Percentiles rank a stretch among this genome's conserved stretches.
These are phyloP conservation scores for Acanthosepion esculentum DNA, from an alignment of 2,888 invertebrate species.

Conservation along the genomic window DNA sequence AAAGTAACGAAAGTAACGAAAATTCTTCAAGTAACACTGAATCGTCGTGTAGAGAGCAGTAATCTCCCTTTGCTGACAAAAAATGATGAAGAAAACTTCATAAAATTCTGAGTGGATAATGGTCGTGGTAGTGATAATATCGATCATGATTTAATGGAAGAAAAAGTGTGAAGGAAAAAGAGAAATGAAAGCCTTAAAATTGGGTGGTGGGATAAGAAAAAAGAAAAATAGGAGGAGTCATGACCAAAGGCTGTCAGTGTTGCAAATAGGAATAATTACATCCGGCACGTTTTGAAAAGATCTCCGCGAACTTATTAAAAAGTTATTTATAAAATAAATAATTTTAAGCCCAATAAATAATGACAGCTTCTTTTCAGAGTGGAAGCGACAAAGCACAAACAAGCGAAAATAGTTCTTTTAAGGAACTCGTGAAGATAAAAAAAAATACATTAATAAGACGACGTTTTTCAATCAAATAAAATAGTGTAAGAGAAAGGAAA, in stretches of 20 bases:
- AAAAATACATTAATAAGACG: not conserved
- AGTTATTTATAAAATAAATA: not conserved
- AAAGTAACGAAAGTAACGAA: too few relatives aligned
- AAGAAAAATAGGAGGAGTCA: not conserved
- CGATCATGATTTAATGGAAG: too few relatives aligned
- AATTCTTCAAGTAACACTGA: too few relatives aligned
- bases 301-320: not conserved
- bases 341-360: not conserved
- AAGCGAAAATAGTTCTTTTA: not conserved
- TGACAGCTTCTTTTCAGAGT: not conserved
- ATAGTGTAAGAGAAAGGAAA: too few relatives aligned
- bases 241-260: not conserved
- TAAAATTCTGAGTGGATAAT: too few relatives aligned
- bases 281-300: slow-evolving; percentile 2
- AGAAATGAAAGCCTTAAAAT: not conserved
- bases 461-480: too few relatives aligned
- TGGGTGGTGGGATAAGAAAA: not conserved
- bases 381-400: not conserved
- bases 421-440: not conserved
- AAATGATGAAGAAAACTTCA: too few relatives aligned
- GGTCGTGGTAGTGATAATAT: too few relatives aligned
- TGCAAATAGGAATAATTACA: not conserved
- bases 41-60: too few relatives aligned
- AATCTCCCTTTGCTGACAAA: too few relatives aligned
- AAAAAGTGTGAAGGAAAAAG: too few relatives aligned